Conservation (phyloP, 2,797 vertebrate species). For the Capromys pilorides region DNA sequence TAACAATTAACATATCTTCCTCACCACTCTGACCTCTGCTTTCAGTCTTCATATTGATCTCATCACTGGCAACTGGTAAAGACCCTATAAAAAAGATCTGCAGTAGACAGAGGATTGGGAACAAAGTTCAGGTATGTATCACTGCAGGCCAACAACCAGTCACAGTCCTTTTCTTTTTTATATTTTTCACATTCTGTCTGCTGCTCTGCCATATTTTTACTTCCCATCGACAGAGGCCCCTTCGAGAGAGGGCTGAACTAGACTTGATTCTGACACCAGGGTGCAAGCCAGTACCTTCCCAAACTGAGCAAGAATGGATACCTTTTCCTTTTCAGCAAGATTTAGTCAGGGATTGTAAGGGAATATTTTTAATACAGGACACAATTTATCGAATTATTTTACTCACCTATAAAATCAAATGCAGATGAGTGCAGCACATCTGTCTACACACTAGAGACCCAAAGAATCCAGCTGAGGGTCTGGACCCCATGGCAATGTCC, state of each 20-base stretch:
- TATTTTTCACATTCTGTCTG: background rate
- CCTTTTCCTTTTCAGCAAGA: background rate
- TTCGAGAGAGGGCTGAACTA: background rate
- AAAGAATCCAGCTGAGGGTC: background rate
- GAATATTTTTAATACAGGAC: background rate
- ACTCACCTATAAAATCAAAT: background rate
- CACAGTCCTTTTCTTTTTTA: background rate
- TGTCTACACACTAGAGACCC: background rate
- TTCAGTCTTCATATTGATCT: background rate
- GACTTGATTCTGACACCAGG: background rate
- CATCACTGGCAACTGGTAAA: background rate
- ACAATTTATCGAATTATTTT: background rate
- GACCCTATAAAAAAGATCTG: background rate
- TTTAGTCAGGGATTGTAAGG: background rate
- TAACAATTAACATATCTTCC: background rate
- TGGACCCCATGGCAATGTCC: background rate
- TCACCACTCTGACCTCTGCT: background rate
- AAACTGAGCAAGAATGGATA: background rate
- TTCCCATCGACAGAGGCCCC: background rate
- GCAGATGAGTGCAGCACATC: background rate
- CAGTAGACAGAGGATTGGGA: background rate
- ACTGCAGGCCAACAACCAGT: conserved; percentile 36
- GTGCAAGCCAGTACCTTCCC: background rate
- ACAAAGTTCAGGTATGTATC: conserved; percentile 30
- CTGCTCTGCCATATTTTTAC: background rate